These are phyloP conservation scores for Grapholita molesta DNA, from an alignment of 1,140 invertebrate species.

Conservation along the genomic window DNA sequence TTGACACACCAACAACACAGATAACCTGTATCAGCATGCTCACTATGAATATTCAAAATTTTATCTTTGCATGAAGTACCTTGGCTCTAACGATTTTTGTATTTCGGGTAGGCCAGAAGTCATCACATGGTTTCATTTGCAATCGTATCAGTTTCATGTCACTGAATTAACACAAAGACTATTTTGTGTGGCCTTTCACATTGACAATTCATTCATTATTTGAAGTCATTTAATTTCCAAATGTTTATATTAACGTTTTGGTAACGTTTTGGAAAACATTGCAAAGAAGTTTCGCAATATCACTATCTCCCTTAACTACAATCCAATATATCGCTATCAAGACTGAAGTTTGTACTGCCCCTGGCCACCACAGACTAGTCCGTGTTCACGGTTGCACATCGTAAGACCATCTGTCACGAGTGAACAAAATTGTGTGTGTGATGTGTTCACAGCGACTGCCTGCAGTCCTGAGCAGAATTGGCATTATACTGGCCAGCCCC, in stretches of 20 bases:
- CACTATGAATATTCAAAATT: constrained; percentile 12
- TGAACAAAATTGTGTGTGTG: constrained; percentile 77
- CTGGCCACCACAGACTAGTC: constrained; percentile 74
- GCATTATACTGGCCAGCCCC: constrained; percentile 94
- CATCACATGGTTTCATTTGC: constrained; percentile 38
- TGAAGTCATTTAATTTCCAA: constrained; percentile 1
- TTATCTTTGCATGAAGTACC: background rate
- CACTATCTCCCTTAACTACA: constrained; percentile 17
- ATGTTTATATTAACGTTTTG: background rate
- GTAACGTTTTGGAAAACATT: constrained; percentile 67
- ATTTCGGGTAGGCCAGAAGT: constrained; percentile 38
- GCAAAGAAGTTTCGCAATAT: constrained; percentile 48
- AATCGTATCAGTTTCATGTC: constrained; percentile 32
- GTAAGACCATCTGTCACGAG: constrained; percentile 70
- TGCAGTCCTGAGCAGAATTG: constrained; percentile 94
- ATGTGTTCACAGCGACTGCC: constrained; percentile 91
- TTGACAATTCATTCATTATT: constrained; percentile 8
- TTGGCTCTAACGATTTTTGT: constrained; percentile 8
- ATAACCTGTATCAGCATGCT: constrained; percentile 6
- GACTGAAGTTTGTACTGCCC: background rate
- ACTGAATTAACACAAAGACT: constrained; percentile 43
- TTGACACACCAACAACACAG: constrained; percentile 13
- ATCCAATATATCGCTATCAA: background rate
- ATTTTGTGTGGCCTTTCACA: constrained; percentile 68
- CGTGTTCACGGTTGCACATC: constrained; percentile 64